A percentile compares a stretch with the other conserved stretches of the same genome.
phyloP scores from a whole-genome alignment of 2,113 vertebrate genomes.

The Eublepharis macularius region DNA sequence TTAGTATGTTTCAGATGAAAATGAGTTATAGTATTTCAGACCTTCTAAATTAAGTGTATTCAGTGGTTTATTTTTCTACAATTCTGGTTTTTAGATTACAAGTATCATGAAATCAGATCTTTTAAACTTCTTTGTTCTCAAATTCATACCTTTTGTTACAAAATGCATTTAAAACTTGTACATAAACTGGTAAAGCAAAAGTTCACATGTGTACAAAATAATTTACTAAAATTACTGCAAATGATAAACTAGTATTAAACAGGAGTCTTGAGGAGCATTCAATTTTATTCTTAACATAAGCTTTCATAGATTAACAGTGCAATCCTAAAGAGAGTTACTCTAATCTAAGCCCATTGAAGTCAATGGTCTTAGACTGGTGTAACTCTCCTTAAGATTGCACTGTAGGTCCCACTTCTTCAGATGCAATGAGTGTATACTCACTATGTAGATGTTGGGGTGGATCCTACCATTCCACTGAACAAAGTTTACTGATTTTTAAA shows the following conservation, averaged over 20 bases:
- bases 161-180: constrained; percentile 52
- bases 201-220: background rate
- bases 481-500: no score
- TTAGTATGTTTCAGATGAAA: constrained; percentile 62
- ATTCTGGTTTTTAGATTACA: constrained; percentile 44
- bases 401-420: no score
- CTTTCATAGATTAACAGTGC: no score
- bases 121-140: constrained; percentile 47
- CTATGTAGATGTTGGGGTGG: no score
- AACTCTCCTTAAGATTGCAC: no score
- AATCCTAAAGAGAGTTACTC: no score
- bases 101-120: constrained; percentile 57
- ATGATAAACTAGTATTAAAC: constrained; percentile 20
- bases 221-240: constrained; percentile 45
- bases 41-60: constrained; percentile 41
- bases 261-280: no score
- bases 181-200: constrained; percentile 28
- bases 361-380: no score
- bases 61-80: constrained; percentile 50
- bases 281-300: no score
- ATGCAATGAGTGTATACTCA: no score
- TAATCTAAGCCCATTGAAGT: no score
- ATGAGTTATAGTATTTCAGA: constrained; percentile 50
- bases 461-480: no score
- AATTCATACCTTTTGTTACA: constrained; percentile 48